Conservation (phyloP, 2,888 invertebrate species). For the Tinea pellionella region DNA sequence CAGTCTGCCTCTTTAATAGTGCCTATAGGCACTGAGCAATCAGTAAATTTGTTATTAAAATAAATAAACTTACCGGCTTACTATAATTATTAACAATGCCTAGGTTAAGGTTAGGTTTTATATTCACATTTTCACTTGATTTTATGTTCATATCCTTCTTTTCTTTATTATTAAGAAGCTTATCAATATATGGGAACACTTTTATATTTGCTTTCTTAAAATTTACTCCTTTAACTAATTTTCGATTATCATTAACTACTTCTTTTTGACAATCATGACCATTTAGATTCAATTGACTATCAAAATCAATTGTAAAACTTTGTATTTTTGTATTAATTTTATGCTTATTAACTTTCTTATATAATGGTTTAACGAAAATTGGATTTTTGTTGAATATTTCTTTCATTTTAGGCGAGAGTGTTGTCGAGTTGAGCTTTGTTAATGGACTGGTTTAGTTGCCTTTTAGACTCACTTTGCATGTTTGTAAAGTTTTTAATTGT, state of each 20-base stretch:
- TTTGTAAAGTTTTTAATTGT: constrained; percentile 22
- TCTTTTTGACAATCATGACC: constrained; percentile 32
- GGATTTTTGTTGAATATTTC: constrained; percentile 34
- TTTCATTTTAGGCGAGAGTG: constrained; percentile 24
- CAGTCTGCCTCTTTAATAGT: too few relatives aligned
- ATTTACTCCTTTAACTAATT: background rate
- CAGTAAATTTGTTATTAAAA: too few relatives aligned
- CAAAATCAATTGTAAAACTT: constrained; percentile 24
- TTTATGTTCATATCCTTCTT: background rate
- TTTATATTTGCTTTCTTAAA: background rate
- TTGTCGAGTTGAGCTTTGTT: constrained; percentile 22
- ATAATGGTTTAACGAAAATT: constrained; percentile 47
- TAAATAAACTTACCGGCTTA: too few relatives aligned
- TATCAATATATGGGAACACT: background rate
- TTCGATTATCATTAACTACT: background rate
- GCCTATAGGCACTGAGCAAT: too few relatives aligned
- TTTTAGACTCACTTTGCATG: constrained; percentile 28
- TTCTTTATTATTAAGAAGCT: background rate
- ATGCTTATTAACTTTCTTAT: constrained; percentile 33
- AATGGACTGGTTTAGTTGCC: constrained; percentile 25
- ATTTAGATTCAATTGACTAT: constrained; percentile 36
- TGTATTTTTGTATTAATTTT: constrained; percentile 17
- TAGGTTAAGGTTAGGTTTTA: too few relatives aligned
- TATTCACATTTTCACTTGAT: background rate
- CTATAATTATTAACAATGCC: too few relatives aligned